phyloP scores from a whole-genome alignment of 2,113 vertebrate species.

The Caranx ignobilis region DNA sequence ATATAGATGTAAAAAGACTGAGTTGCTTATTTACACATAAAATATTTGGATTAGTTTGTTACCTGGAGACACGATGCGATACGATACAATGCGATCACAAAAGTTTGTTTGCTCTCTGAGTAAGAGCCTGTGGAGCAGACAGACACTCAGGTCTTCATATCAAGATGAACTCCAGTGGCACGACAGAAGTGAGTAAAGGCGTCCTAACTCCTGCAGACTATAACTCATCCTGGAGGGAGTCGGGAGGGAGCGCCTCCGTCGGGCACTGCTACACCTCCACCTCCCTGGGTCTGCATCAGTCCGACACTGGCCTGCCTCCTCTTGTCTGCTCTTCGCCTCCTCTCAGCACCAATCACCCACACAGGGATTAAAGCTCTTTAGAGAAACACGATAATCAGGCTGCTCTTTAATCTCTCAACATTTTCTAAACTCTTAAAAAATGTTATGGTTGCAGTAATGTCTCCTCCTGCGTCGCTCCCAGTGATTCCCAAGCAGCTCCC shows the following conservation, averaged over 20 bases:
- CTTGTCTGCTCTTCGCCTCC: background rate
- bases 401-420: slow-evolving; percentile 59
- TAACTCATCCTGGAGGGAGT: background rate
- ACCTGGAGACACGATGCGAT: too few relatives aligned
- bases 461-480: background rate
- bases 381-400: slow-evolving; percentile 51
- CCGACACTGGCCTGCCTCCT: background rate
- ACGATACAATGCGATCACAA: too few relatives aligned
- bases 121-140: background rate
- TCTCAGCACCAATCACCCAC: slow-evolving; percentile 42
- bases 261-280: background rate
- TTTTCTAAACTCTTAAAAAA: slow-evolving; percentile 49
- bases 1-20: too few relatives aligned
- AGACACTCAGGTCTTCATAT: background rate
- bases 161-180: background rate
- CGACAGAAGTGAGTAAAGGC: background rate
- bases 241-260: background rate
- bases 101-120: too few relatives aligned
- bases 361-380: slow-evolving; percentile 57
- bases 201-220: background rate
- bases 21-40: too few relatives aligned
- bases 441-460: slow-evolving; percentile 42
- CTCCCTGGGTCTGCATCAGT: background rate
- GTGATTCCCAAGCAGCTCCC: background rate
- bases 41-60: too few relatives aligned